Evolutionary conservation across 1,140 invertebrate genomes (phyloP), one percentile per base, ranked within the genome.

Genomic region (Pinna nobilis): DNA sequence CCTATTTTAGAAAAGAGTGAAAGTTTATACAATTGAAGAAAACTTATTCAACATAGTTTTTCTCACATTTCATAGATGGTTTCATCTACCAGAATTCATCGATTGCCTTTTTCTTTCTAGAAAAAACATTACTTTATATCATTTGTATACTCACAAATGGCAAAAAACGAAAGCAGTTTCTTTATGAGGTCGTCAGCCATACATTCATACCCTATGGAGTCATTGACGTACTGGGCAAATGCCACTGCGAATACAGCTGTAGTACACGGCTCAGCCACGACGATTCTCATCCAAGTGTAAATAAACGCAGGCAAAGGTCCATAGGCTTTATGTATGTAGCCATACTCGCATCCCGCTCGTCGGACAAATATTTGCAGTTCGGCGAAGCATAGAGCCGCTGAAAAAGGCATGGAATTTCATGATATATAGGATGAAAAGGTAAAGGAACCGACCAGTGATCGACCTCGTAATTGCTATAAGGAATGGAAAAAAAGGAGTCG

Each of bases 261-360:
- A 6, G 73, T 73, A 4, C 68, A 64, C 1, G 82, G 82, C 50
- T 83, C 79, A 0, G 79, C 79, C 0, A 77, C 77, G 3, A 72
- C 79, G 23, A 81, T 81, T 9, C 79, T 70, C 76, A 81, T 82
- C 79, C 79, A 83, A 3, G 72, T 82, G 61, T 79, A 83, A 3
- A 81, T 76, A 51, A 81, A 83, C 30, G 79, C 75, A 9, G 77
- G 77, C 11, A 81, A 33, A 9, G 82, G 79, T 2, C 82, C 82
- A 41, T 80, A 82, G 0, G 81, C 81, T 63, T 82, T 79, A 23
- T 79, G 74, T 41, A 82, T 80, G 63, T 82, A 82, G 20, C 78
- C 81, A 59, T 82, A 82, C 68, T 82, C 81, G 47, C 79, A 79
- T 0, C 81, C 81, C 18, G 80, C 81, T 20, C 74, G 44, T 32